phyloP scores from a whole-genome alignment of 2,888 invertebrate species.

The Axea sp. region DNA sequence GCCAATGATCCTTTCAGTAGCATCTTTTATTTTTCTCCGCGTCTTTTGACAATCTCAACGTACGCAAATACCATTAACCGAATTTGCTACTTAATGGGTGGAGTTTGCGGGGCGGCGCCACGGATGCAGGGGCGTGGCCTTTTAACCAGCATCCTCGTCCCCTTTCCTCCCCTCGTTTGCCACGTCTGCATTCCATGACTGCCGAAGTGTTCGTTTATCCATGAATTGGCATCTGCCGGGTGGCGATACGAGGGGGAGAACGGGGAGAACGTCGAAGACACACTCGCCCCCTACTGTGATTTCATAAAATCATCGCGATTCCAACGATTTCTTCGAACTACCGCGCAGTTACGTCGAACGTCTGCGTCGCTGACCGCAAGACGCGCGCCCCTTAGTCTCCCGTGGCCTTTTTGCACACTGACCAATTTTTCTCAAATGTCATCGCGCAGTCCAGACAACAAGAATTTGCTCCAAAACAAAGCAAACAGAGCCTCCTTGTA shows the following conservation, averaged over 20 bases:
- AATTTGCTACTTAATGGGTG: slow-evolving; percentile 59
- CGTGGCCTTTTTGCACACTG: slow-evolving; percentile 37
- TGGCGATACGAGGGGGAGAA: slow-evolving; percentile 14
- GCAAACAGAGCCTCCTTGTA: too few relatives aligned
- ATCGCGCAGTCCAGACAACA: too few relatives aligned
- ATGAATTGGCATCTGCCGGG: slow-evolving; percentile 49
- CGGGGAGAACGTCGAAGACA: slow-evolving; percentile 45
- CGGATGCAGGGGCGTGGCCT: slow-evolving; percentile 54
- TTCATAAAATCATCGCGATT: slow-evolving; percentile 64
- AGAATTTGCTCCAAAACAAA: too few relatives aligned
- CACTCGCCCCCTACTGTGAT: slow-evolving; percentile 64
- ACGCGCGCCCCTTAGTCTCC: slow-evolving; percentile 42
- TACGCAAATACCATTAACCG: slow-evolving; percentile 60
- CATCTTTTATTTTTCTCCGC: slow-evolving; percentile 63
- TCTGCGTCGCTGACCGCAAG: slow-evolving; percentile 62
- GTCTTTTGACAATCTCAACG: slow-evolving; percentile 64
- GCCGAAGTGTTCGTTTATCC: slow-evolving; percentile 49
- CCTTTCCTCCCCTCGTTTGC: slow-evolving; percentile 24
- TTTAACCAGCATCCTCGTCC: slow-evolving; percentile 2
- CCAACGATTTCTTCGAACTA: slow-evolving; percentile 66
- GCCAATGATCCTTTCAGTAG: slow-evolving; percentile 67
- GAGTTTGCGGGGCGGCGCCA: slow-evolving; percentile 52
- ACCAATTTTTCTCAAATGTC: slow-evolving; percentile 45
- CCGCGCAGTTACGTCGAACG: slow-evolving; percentile 63
- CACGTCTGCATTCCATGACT: slow-evolving; percentile 56